Base-by-base conservation (phyloP, 1,140 invertebrate genomes). In the Theocolax elegans region DNA sequence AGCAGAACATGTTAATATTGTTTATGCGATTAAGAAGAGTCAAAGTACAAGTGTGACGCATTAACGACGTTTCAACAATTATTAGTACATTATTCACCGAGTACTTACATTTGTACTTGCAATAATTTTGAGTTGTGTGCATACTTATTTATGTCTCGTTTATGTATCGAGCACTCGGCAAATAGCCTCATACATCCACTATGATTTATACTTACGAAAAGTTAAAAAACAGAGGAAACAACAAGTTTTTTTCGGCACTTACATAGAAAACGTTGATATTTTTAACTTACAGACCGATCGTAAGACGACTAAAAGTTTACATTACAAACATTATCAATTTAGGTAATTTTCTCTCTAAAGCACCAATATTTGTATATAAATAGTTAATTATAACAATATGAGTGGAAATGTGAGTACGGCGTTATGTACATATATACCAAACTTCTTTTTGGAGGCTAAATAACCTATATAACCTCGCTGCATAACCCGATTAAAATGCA, bases 31-130 rank as follows among this genome's bases (percentile, higher is more conserved):
- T 54, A 40, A 42, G 25, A 65, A 27, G 35, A 66, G 10, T 66
- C 42, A 42, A 44, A 67, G 7, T n/a, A 67, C 8, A 58, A 38
- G 13, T n/a, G n/a, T 67, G 53, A 67, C 19, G 19, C 19, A 48
- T 40, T 49, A 67, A 59, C 25, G 53, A 59, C 49, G 31, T 3
- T 59, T 67, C 40, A 67, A 59, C 31, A 67, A 67, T 67, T 59
- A 59, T 17, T 19, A 67, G 38, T 38, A 67, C 13, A 48, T 58
- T 46, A 59, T 23, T 67, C 29, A 67, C 54, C 21, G 65, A 67
- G 65, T 67, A 67, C 54, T 59, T 58, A 35, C 4, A 27, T 59
- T 59, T 67, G 65, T 67, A 67, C 65, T 67, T 59, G 31, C 42
- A 13, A 67, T 67, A 25, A 48, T 38, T 27, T 54, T 27, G 54